These are phyloP conservation scores for Coelopa frigida DNA, from an alignment of 1,140 invertebrate species.

Conservation along the genomic window DNA sequence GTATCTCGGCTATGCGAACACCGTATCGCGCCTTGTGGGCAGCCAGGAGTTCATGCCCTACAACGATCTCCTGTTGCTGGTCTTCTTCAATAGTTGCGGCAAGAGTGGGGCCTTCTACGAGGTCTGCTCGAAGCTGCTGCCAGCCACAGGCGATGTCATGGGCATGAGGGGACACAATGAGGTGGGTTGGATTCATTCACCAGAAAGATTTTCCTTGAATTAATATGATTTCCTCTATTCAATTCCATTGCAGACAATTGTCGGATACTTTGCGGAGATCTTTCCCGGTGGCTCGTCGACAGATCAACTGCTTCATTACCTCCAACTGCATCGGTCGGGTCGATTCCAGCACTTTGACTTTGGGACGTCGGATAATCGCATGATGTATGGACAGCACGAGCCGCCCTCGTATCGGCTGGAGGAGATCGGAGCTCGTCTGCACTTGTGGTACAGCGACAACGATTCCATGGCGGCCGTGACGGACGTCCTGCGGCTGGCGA, in stretches of 20 bases:
- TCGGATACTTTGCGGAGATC: constrained; percentile 44
- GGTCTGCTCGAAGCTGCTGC: constrained; percentile 15
- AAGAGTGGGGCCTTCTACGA: constrained; percentile 43
- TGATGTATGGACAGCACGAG: constrained; percentile 34
- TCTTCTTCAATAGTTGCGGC: constrained; percentile 42
- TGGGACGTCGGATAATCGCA: constrained; percentile 40
- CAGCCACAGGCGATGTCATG: too few species aligned
- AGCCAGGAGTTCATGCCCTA: constrained; percentile 10
- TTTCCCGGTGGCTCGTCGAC: constrained; percentile 45
- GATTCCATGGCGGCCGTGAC: constrained; percentile 49
- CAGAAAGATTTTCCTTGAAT: not conserved
- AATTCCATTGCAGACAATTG: constrained; percentile 35
- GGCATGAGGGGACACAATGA: not conserved
- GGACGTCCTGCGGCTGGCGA: constrained; percentile 51
- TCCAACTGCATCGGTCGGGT: constrained; percentile 30
- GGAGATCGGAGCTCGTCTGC: constrained; percentile 53
- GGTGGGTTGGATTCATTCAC: not conserved
- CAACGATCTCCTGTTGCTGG: not conserved
- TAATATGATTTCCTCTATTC: not conserved
- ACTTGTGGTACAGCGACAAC: constrained; percentile 50
- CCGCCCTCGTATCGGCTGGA: constrained; percentile 50
- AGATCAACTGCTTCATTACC: constrained; percentile 41
- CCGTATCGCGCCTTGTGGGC: constrained; percentile 41
- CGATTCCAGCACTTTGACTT: constrained; percentile 36
- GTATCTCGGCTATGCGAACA: constrained; percentile 24